These are phyloP conservation scores for Penelope pileata DNA, from an alignment of 2,113 vertebrate genomes.

Conservation along the genomic window DNA sequence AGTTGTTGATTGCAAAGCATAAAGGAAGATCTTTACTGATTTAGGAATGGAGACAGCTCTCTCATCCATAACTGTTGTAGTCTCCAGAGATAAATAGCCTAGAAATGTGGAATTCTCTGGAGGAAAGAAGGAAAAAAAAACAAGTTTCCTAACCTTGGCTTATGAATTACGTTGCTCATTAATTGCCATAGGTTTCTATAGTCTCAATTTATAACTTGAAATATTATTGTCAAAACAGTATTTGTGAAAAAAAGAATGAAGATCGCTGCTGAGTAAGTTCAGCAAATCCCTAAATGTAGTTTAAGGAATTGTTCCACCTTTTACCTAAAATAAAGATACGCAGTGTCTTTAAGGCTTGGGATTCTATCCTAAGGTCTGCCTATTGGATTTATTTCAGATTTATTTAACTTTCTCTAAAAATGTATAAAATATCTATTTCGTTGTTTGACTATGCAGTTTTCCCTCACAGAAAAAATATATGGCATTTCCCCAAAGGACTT, in stretches of 20 bases:
- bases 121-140: neutral
- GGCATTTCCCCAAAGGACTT: neutral
- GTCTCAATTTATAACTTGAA: neutral
- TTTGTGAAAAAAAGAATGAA: neutral
- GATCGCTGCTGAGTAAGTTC: neutral
- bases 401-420: too few relatives aligned
- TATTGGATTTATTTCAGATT: neutral
- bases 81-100: neutral
- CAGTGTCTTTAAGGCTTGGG: neutral
- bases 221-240: neutral
- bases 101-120: neutral
- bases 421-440: neutral
- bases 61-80: neutral
- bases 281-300: fast-evolving
- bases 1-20: neutral
- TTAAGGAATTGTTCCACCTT: neutral
- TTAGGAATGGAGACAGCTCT: neutral
- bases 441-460: neutral
- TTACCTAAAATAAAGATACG: neutral
- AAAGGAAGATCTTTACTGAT: neutral
- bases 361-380: neutral
- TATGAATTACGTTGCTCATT: neutral
- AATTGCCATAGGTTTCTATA: neutral
- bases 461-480: neutral
- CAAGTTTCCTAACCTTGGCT: neutral